A percentile compares a stretch with the other conserved stretches of the same genome.
Evolutionary conservation across 1,140 invertebrate species (phyloP).

Genomic region (Lutraria rhynchaena): DNA sequence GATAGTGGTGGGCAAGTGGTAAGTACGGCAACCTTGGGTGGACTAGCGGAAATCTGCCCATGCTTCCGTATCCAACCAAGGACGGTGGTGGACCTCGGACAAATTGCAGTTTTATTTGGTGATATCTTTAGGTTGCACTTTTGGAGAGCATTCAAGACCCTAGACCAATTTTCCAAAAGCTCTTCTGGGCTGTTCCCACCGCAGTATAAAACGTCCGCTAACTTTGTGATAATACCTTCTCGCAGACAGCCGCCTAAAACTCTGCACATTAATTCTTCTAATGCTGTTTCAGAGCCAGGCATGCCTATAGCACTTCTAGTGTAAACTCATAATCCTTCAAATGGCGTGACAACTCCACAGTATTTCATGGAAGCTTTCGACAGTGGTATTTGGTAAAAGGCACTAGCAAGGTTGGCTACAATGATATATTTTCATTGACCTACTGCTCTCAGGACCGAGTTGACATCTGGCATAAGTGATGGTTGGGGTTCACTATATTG

Average conservation of each 20-base stretch:
- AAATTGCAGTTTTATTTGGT: conserved; percentile 57
- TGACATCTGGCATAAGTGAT: conserved; percentile 59
- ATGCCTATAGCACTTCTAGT: conserved; percentile 55
- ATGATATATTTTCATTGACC: no score
- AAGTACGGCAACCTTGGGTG: conserved; percentile 50
- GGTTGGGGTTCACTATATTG: conserved; percentile 64
- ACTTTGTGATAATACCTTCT: no score
- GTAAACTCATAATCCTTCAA: conserved; percentile 58
- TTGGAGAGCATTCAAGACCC: conserved; percentile 26
- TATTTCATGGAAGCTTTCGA: no score
- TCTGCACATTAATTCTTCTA: conserved; percentile 43
- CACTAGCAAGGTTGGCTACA: no score
- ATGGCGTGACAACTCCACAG: conserved; percentile 56
- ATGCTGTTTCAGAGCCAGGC: conserved; percentile 47
- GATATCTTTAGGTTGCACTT: conserved; percentile 25
- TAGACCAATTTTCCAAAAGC: conserved; percentile 14
- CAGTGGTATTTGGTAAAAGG: no score
- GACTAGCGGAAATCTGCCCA: conserved; percentile 46
- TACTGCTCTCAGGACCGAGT: conserved; percentile 64
- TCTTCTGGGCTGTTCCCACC: conserved; percentile 30
- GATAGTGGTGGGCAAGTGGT: conserved; percentile 36
- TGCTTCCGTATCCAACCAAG: conserved; percentile 62
- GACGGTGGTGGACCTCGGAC: conserved; percentile 55
- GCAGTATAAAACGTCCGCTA: conserved; percentile 39
- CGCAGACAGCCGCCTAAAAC: conserved; percentile 48